Conservation (phyloP, 2,888 invertebrate species). For the Drosophila mettleri region DNA sequence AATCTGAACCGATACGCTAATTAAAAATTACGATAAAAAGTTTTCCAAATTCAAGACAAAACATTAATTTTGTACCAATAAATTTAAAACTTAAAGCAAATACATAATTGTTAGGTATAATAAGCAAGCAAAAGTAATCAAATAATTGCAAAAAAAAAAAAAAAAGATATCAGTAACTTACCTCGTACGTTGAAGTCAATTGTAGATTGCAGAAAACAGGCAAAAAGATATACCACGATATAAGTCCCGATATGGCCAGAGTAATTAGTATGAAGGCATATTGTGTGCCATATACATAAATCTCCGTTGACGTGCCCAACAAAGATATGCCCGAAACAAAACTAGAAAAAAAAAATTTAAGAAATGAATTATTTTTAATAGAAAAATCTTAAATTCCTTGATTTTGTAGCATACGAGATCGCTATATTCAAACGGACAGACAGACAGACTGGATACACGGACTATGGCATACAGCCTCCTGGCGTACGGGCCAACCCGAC, state of each 20-base stretch:
- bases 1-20: neutral
- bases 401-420: too few species aligned
- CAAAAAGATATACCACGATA: slow-evolving; percentile 88
- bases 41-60: neutral
- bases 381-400: too few species aligned
- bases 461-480: too few species aligned
- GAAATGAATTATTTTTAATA: neutral
- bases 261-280: slow-evolving; percentile 87
- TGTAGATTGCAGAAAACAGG: slow-evolving; percentile 90
- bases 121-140: too few species aligned
- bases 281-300: slow-evolving; percentile 91
- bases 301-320: slow-evolving; percentile 91
- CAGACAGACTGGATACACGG: too few species aligned
- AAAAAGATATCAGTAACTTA: slow-evolving; percentile 75
- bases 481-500: too few species aligned
- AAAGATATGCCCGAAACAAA: slow-evolving; percentile 91
- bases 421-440: too few species aligned
- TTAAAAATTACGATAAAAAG: neutral
- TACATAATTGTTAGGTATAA: neutral
- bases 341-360: slow-evolving; percentile 72
- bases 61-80: neutral
- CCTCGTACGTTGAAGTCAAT: slow-evolving; percentile 91
- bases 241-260: slow-evolving; percentile 85
- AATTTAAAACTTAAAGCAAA: neutral
- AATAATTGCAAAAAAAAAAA: slow-evolving; percentile 3